A percentile compares a stretch with the other conserved stretches of the same genome.
These are phyloP conservation scores for Palythoa grandiflora DNA, from an alignment of 92 coral and sea anemone genomes.

Conservation along the genomic window DNA sequence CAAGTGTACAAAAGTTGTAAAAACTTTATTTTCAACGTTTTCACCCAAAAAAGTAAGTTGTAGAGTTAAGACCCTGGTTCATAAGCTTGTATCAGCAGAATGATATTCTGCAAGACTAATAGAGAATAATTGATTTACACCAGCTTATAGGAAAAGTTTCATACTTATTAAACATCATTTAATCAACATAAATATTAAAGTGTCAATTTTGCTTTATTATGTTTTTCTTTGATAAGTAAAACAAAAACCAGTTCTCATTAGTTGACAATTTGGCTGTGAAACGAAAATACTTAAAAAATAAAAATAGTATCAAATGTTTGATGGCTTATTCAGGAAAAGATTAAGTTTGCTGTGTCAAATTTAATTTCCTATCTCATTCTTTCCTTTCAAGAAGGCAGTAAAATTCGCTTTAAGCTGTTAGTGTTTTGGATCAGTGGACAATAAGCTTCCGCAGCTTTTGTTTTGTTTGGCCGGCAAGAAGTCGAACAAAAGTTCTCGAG, in stretches of 20 bases:
- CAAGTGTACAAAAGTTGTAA: not conserved
- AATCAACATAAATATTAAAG: slow-evolving; percentile 42
- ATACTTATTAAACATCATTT: slow-evolving; percentile 45
- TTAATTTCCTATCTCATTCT: not conserved
- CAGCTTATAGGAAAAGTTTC: slow-evolving; percentile 14
- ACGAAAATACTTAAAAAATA: not conserved
- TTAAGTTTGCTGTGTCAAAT: not conserved
- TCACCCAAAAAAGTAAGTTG: not conserved
- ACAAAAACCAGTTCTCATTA: not conserved
- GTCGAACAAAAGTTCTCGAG: not conserved
- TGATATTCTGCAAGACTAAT: slow-evolving; percentile 6
- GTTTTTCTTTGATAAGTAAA: slow-evolving; percentile 52
- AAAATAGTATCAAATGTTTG: not conserved
- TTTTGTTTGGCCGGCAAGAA: not conserved
- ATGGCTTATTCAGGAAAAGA: not conserved
- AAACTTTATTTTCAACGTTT: not conserved
- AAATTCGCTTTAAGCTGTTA: no score
- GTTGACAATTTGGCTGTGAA: not conserved
- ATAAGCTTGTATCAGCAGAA: not conserved
- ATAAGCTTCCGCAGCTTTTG: not conserved
- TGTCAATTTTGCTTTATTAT: slow-evolving; percentile 51
- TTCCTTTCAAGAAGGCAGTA: not conserved
- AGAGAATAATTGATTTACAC: slow-evolving; percentile 26
- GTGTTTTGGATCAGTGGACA: no score
- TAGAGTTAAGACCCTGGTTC: slow-evolving; percentile 20